Evolutionary conservation across 2,888 invertebrate species (phyloP).

Genomic region (Drosophila glabriapex): DNA sequence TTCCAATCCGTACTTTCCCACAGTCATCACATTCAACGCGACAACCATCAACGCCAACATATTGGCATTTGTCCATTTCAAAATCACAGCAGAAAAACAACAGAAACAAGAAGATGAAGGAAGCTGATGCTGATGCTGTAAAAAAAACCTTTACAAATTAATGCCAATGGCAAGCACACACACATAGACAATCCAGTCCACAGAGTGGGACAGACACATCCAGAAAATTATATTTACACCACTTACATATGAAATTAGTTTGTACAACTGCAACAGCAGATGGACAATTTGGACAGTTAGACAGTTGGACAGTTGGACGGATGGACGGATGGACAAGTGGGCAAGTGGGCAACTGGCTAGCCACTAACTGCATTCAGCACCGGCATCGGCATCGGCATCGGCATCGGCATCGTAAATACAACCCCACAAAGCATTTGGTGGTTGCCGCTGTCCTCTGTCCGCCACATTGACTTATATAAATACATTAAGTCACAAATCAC

Average conservation of each 20-base stretch:
- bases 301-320: constrained; percentile 18
- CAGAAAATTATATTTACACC: constrained; percentile 82
- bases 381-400: neutral
- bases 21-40: constrained; percentile 64
- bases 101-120: constrained; percentile 8
- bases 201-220: constrained; percentile 54
- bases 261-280: constrained; percentile 69
- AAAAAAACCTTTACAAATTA: constrained; percentile 75
- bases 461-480: constrained; percentile 74
- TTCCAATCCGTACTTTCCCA: constrained; percentile 58
- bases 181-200: constrained; percentile 33
- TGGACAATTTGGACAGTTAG: constrained; percentile 21
- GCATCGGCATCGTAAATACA: constrained; percentile 13
- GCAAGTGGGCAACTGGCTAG: constrained; percentile 14
- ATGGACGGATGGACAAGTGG: constrained; percentile 19
- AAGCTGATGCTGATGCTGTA: constrained; percentile 12
- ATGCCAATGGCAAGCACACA: constrained; percentile 62
- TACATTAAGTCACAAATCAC: constrained; percentile 84
- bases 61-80: constrained; percentile 72
- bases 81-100: constrained; percentile 38
- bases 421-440: constrained; percentile 32
- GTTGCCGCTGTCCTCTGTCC: constrained; percentile 10
- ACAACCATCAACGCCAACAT: constrained; percentile 74
- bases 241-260: constrained; percentile 83
- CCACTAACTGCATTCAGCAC: constrained; percentile 25